phyloP scores from a whole-genome alignment of 2,113 vertebrate species.

The Indicator maculatus region DNA sequence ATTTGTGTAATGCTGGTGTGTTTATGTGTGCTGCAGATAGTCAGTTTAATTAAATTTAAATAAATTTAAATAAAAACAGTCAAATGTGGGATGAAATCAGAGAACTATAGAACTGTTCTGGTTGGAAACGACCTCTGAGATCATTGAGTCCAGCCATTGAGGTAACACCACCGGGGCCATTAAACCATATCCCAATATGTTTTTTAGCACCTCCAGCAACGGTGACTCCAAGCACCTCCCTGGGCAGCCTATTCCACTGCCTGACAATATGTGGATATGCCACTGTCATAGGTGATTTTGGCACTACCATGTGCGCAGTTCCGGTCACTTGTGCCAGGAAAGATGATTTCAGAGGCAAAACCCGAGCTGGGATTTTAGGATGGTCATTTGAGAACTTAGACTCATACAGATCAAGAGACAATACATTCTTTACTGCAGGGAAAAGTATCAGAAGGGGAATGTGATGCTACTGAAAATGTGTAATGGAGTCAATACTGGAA shows the following conservation, averaged over 20 bases:
- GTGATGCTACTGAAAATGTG: fast-evolving
- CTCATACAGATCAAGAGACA: neutral
- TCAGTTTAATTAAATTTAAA: no score
- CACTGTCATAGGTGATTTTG: neutral
- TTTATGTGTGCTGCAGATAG: neutral
- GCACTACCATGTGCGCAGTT: neutral
- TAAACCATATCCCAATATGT: no score
- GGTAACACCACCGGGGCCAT: no score
- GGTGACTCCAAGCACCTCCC: no score
- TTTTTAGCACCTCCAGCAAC: no score
- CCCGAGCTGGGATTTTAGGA: neutral
- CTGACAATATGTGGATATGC: no score
- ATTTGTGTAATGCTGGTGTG: neutral
- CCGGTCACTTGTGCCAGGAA: neutral
- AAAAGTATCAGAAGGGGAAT: neutral
- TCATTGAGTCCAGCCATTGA: no score
- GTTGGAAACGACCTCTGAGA: no score
- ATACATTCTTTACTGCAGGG: neutral
- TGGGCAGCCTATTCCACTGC: no score
- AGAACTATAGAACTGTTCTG: no score
- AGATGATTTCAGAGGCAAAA: neutral
- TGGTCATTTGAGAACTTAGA: neutral
- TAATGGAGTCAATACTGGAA: neutral
- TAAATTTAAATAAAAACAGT: neutral
- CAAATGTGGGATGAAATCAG: neutral